Evolutionary conservation across 2,113 vertebrate species (phyloP), one percentile per base, ranked within the genome.

Genomic region (Pluvialis apricaria): DNA sequence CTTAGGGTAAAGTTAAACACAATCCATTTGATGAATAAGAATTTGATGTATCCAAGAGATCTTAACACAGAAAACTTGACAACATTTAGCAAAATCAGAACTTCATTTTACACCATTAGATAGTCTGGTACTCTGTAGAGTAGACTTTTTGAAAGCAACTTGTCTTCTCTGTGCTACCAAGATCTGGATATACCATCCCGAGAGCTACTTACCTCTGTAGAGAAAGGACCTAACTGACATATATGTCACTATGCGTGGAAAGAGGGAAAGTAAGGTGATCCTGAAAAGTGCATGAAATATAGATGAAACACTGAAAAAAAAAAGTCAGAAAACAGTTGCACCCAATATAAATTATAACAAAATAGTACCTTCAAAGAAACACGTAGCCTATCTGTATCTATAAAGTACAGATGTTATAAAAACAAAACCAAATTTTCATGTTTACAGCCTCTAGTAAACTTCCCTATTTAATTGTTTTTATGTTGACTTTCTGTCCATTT

Each of bases 401-500:
- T 76, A 76, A 51, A 45, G 9, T n/a, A 38, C 5, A 68, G 60
- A 64, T 44, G 17, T 58, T 49, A 54, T 24, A 72, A 70, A 81
- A 80, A 54, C 5, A 25, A 58, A 62, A 22, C 2, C 2, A 0
- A 73, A 42, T 71, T 44, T 84, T 91, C 28, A 44, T 57, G 38
- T 65, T 51, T 65, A 38, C 22, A 45, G 9, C 15, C 28, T 62
- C 32, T 65, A 58, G 32, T 28, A 85, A 87, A n/a, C 16, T 18
- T 73, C 9, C 31, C 5, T 60, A 47, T 70, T 62, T 51, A 62
- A 60, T 15, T 90, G 8, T 6, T 45, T 88, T 92, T 68, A 57
- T 55, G 6, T 15, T 96, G 91, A 91, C 68, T 77, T 73, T 94
- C n/a, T 97, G 38, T 98, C 97, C 86, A 97, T 97, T 98, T 97